Conservation (phyloP, 1,140 invertebrate species). For the Zaprionus gabonicus region DNA sequence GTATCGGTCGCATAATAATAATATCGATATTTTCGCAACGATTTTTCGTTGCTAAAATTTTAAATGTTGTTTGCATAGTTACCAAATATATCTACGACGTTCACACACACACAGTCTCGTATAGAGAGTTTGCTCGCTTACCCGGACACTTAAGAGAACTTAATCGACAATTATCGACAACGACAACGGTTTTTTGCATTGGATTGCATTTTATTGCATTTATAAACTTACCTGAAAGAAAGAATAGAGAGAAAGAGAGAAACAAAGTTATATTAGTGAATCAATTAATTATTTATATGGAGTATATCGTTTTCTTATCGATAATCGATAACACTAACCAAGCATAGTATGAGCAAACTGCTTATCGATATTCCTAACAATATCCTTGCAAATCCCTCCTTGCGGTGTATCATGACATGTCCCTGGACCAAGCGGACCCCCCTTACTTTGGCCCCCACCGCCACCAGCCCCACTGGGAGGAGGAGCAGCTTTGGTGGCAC, state of each 20-base stretch:
- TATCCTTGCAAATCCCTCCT: neutral
- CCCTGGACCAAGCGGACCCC: neutral
- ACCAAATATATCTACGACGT: too few species aligned
- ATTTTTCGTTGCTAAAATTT: too few species aligned
- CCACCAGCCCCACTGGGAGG: neutral
- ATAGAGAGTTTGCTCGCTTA: constrained; percentile 55
- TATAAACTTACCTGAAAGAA: constrained; percentile 63
- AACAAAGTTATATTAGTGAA: constrained; percentile 13
- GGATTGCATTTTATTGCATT: too few species aligned
- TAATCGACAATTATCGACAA: constrained; percentile 16
- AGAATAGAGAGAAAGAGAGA: constrained; percentile 23
- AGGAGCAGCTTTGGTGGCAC: too few species aligned
- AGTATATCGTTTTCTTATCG: neutral
- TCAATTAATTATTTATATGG: neutral
- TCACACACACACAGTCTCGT: too few species aligned
- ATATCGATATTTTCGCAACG: too few species aligned
- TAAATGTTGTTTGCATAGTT: too few species aligned
- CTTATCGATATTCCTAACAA: constrained; percentile 23
- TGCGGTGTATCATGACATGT: neutral
- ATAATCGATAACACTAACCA: constrained; percentile 51
- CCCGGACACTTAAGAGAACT: constrained; percentile 17
- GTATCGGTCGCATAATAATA: too few species aligned
- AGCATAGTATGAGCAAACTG: constrained; percentile 45
- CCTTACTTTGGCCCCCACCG: neutral
- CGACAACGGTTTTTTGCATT: too few species aligned